Evolutionary conservation across 1,140 invertebrate genomes (phyloP).

Genomic region (Drosophila nasuta): DNA sequence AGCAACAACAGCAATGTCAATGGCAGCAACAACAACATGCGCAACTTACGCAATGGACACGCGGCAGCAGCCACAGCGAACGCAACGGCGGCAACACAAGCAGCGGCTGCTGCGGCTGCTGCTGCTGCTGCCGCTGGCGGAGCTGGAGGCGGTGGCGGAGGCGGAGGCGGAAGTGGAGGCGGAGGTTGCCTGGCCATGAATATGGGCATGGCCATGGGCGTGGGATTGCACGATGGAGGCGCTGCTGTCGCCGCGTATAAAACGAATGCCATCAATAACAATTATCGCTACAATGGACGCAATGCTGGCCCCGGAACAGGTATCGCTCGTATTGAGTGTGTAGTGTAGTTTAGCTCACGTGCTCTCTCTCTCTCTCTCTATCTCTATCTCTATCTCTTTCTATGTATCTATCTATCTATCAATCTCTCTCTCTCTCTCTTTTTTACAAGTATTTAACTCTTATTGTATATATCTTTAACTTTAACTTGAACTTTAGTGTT

Average conservation of each 20-base stretch:
- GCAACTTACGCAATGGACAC: slow-evolving; percentile 68
- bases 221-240: slow-evolving; percentile 41
- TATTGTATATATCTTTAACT: slow-evolving; percentile 16
- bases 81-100: background rate
- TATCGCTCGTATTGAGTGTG: slow-evolving; percentile 77
- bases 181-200: slow-evolving; percentile 34
- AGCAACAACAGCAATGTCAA: slow-evolving; percentile 50
- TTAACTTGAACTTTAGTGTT: background rate
- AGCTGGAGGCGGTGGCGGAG: slow-evolving; percentile 17
- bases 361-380: slow-evolving; percentile 18
- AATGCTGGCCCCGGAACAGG: slow-evolving; percentile 78
- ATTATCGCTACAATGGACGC: slow-evolving; percentile 85
- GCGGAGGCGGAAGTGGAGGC: slow-evolving; percentile 28
- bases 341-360: slow-evolving; percentile 51
- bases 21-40: slow-evolving; percentile 61
- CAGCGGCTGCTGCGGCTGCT: slow-evolving; percentile 14
- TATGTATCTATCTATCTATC: slow-evolving; percentile 29
- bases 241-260: slow-evolving; percentile 61
- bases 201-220: slow-evolving; percentile 12
- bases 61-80: slow-evolving; percentile 5
- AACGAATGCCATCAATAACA: slow-evolving; percentile 84
- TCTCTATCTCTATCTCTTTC: background rate
- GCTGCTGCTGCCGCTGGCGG: slow-evolving; percentile 34
- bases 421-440: slow-evolving; percentile 19
- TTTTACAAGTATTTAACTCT: slow-evolving; percentile 14